These are phyloP conservation scores for Mya arenaria DNA, from an alignment of 1,140 invertebrate genomes.

Conservation along the genomic window DNA sequence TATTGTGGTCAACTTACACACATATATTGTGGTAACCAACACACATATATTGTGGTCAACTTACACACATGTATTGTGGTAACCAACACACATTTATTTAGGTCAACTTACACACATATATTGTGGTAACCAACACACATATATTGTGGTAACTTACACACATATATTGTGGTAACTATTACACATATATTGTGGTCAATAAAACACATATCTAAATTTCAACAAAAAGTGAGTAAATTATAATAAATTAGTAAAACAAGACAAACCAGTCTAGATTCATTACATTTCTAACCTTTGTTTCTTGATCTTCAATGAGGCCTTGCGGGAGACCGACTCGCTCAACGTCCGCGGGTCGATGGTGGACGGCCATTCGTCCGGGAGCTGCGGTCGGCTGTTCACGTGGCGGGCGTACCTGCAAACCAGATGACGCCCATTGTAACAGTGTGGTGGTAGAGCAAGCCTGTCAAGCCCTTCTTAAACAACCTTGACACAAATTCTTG, in stretches of 20 bases:
- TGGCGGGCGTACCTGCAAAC: slow-evolving; percentile 66
- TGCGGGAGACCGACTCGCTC: slow-evolving; percentile 60
- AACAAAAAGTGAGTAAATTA: neutral
- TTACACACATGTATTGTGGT: no score
- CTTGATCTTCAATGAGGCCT: slow-evolving; percentile 65
- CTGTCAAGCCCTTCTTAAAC: no score
- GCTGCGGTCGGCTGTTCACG: slow-evolving; percentile 55
- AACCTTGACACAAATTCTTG: no score
- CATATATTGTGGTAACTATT: no score
- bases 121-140: no score
- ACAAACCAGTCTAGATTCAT: slow-evolving; percentile 23
- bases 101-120: no score
- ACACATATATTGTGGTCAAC: no score
- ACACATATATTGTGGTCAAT: no score
- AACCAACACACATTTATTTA: no score
- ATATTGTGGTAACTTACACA: no score
- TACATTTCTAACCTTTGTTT: slow-evolving; percentile 59
- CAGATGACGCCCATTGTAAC: neutral
- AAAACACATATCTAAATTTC: neutral
- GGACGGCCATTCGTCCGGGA: slow-evolving; percentile 64
- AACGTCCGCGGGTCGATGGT: slow-evolving; percentile 61
- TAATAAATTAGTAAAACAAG: neutral
- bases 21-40: no score
- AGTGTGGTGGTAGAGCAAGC: neutral
- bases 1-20: no score